Percentiles rank a stretch among this genome's conserved stretches.
These are phyloP conservation scores for Conus betulinus DNA, from an alignment of 1,140 invertebrate species.

Conservation along the genomic window DNA sequence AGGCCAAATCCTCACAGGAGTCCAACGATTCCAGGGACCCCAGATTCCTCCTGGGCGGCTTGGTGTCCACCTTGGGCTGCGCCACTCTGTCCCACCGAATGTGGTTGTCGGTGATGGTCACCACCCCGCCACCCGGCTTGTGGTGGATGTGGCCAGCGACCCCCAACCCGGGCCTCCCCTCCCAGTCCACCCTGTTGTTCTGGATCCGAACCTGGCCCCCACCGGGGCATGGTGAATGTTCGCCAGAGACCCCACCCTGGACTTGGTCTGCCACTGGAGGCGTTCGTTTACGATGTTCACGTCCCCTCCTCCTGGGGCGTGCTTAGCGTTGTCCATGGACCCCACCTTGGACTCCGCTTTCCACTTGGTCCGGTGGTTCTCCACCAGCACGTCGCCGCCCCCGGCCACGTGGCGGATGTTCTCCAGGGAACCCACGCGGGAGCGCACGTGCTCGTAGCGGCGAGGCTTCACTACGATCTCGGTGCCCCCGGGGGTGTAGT, in stretches of 20 bases:
- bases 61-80: conserved; percentile 62
- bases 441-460: conserved; percentile 45
- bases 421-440: conserved; percentile 67
- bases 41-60: conserved; percentile 38
- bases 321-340: conserved; percentile 85
- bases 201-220: conserved; percentile 57
- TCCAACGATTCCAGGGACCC: conserved; percentile 36
- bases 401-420: conserved; percentile 60
- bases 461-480: conserved; percentile 27
- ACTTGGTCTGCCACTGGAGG: conserved; percentile 59
- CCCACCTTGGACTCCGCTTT: conserved; percentile 87
- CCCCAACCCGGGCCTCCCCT: conserved; percentile 60
- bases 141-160: conserved; percentile 66
- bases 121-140: conserved; percentile 64
- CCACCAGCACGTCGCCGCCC: conserved; percentile 64
- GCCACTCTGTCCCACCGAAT: conserved; percentile 58
- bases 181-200: conserved; percentile 48
- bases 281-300: conserved; percentile 60
- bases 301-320: conserved; percentile 62
- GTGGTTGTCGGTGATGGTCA: conserved; percentile 57
- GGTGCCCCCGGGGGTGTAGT: conserved; percentile 54
- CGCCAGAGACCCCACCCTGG: conserved; percentile 68
- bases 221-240: conserved; percentile 61
- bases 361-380: conserved; percentile 88
- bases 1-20: background rate